Percentiles rank a stretch among this genome's conserved stretches.
Conservation (phyloP, 2,113 vertebrate genomes). For the Dasyornis broadbenti region DNA sequence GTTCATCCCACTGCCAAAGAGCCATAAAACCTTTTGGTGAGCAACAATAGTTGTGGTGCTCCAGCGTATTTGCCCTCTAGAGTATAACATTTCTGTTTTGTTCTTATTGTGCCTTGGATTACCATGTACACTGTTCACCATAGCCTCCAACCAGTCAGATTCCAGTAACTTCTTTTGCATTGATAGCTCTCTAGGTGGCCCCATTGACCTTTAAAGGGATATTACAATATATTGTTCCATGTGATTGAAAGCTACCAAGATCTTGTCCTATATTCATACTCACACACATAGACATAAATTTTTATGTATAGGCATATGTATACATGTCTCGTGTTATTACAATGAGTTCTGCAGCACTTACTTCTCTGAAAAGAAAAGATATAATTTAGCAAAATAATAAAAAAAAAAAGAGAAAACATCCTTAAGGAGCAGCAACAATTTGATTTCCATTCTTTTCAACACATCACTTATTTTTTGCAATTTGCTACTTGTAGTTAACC, state of each 20-base stretch:
- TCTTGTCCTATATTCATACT: neutral
- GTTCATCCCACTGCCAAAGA: neutral
- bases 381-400: neutral
- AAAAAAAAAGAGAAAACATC: neutral
- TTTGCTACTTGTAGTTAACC: neutral
- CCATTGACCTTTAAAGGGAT: neutral
- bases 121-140: neutral
- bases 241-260: neutral
- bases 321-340: neutral
- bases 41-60: neutral
- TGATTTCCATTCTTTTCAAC: neutral
- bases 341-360: neutral
- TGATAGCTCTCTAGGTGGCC: neutral
- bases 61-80: neutral
- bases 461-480: neutral
- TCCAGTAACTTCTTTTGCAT: neutral
- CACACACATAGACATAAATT: accelerated
- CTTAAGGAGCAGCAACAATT: neutral
- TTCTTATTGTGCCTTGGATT: neutral
- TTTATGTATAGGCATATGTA: neutral
- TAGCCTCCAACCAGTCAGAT: neutral
- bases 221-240: neutral
- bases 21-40: neutral
- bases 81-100: neutral
- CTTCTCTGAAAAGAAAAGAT: neutral